Conservation (phyloP, 2,113 vertebrate genomes). For the Arenaria interpres region DNA sequence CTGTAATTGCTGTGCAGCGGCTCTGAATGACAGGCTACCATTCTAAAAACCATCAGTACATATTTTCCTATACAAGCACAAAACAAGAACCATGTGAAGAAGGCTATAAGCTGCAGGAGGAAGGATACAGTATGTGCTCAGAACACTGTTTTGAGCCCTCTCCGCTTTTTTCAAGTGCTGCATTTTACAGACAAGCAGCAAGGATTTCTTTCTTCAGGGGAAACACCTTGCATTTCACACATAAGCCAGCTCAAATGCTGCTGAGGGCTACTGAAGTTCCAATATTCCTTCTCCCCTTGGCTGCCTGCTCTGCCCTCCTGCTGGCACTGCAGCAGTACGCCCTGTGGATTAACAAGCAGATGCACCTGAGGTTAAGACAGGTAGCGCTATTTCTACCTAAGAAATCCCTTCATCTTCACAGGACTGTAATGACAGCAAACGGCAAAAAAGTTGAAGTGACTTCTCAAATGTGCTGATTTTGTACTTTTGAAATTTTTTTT, state of each 20-base stretch:
- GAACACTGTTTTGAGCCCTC: background rate
- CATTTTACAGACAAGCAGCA: background rate
- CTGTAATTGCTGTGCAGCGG: background rate
- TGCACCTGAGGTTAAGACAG: background rate
- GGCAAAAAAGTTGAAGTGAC: background rate
- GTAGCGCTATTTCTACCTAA: background rate
- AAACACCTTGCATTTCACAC: background rate
- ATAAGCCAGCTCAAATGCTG: background rate
- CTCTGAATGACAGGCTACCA: background rate
- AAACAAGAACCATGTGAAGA: background rate
- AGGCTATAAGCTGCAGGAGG: background rate
- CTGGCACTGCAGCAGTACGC: background rate
- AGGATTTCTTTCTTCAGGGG: background rate
- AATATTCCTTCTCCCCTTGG: rapidly evolving
- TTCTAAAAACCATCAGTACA: background rate
- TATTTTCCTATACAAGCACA: background rate
- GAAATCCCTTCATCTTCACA: background rate
- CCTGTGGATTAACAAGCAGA: background rate
- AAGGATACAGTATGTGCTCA: background rate
- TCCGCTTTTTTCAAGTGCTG: background rate
- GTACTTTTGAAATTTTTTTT: background rate
- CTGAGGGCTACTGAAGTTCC: background rate
- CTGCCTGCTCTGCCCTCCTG: background rate
- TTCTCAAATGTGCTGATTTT: background rate
- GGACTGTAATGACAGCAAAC: rapidly evolving